Conservation (phyloP, 2,888 invertebrate genomes). For the Xestia rhomboidea region DNA sequence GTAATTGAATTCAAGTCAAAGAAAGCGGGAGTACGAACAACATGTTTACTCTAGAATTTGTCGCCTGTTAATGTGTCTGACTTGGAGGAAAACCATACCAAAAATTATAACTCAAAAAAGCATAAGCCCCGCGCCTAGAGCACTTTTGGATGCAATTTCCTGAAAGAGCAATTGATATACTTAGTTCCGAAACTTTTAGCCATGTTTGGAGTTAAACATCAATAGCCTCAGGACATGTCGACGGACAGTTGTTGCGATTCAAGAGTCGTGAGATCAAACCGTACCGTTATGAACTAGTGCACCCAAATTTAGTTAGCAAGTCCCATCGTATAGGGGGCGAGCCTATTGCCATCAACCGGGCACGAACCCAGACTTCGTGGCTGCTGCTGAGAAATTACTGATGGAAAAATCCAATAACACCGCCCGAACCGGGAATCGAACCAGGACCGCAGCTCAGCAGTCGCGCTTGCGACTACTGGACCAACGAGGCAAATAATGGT, state of each 20-base stretch:
- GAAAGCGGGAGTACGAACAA: neutral
- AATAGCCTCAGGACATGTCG: conserved; percentile 1
- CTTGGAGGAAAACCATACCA: neutral
- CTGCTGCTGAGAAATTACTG: no score
- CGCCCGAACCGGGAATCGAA: no score
- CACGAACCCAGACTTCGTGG: no score
- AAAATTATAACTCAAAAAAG: neutral
- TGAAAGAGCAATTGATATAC: neutral
- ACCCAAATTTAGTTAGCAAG: no score
- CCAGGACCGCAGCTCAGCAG: no score
- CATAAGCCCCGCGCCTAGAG: neutral
- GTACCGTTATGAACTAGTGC: no score
- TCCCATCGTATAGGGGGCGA: no score
- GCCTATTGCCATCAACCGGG: no score
- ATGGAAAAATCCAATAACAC: no score
- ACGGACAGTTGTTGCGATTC: neutral
- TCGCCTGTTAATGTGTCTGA: neutral
- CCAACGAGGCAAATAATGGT: no score
- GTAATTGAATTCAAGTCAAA: neutral
- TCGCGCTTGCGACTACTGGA: no score
- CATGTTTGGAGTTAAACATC: neutral
- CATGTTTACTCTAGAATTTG: neutral
- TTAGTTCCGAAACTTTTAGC: neutral
- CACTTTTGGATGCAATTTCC: neutral
- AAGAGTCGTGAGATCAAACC: conserved; percentile 12